A percentile compares a stretch with the other conserved stretches of the same genome.
phyloP scores from a whole-genome alignment of 2,797 vertebrate species.

The Chrosomus eos region DNA sequence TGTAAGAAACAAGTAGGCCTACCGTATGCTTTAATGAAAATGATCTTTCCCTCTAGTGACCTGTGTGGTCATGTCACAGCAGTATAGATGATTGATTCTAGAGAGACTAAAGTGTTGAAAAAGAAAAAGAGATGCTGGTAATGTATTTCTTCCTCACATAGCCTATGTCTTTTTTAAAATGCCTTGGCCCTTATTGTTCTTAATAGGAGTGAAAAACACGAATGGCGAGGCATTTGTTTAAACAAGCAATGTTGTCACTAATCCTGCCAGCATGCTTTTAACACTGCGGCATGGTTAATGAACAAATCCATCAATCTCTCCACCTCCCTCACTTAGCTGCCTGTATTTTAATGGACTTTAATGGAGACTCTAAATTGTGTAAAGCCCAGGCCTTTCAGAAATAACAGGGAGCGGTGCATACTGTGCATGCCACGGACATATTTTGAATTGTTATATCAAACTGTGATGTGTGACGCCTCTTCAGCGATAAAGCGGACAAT shows the following conservation, averaged over 20 bases:
- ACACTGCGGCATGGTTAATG: conserved; percentile 55
- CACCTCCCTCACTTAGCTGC: conserved; percentile 43
- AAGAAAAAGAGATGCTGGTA: conserved; percentile 29
- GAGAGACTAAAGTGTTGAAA: background rate
- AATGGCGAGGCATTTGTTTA: conserved; percentile 51
- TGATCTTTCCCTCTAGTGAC: conserved; percentile 13
- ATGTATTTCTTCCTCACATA: background rate
- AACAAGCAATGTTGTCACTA: conserved; percentile 57
- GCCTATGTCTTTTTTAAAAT: conserved; percentile 4
- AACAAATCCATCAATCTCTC: conserved; percentile 58
- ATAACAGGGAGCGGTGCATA: conserved; percentile 38
- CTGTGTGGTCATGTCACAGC: conserved; percentile 21
- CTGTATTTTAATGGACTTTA: conserved; percentile 55
- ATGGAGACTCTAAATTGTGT: conserved; percentile 44
- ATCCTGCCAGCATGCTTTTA: conserved; percentile 60
- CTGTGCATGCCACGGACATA: conserved; percentile 21
- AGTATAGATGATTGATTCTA: background rate
- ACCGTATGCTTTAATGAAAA: conserved; percentile 7
- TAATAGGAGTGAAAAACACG: conserved; percentile 37
- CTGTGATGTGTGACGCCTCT: conserved; percentile 1
- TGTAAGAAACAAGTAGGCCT: conserved; percentile 29
- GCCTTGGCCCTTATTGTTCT: conserved; percentile 14
- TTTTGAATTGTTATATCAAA: conserved; percentile 31
- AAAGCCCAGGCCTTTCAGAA: conserved; percentile 44
- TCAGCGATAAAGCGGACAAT: conserved; percentile 1